Conservation (phyloP, 1,140 invertebrate genomes). For the Caerostris extrusa region DNA sequence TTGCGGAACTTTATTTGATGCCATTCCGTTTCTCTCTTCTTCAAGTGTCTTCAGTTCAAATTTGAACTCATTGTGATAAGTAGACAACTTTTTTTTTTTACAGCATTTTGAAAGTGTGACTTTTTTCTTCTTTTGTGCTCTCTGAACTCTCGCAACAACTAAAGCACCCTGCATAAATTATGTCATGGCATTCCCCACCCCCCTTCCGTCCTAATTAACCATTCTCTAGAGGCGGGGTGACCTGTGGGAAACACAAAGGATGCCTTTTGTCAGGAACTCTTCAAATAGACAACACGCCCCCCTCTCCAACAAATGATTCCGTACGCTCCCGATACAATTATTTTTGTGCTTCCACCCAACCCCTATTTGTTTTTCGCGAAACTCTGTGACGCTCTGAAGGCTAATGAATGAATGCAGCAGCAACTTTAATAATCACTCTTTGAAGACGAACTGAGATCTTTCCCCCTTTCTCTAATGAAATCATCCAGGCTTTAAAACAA, state of each 20-base stretch:
- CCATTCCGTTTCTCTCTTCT: too few relatives aligned
- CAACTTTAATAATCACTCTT: not conserved
- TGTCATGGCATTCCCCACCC: not conserved
- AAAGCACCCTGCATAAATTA: not conserved
- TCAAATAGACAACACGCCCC: not conserved
- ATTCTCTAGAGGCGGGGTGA: too few relatives aligned
- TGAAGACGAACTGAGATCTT: not conserved
- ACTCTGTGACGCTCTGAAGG: not conserved
- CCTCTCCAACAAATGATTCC: not conserved
- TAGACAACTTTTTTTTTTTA: too few relatives aligned
- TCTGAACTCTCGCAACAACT: not conserved
- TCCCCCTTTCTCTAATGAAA: not conserved
- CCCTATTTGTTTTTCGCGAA: not conserved
- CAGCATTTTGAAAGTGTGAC: too few relatives aligned
- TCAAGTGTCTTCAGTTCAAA: too few relatives aligned
- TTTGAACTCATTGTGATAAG: too few relatives aligned
- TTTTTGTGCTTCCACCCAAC: not conserved
- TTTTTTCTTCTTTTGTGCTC: too few relatives aligned
- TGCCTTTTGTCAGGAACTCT: not conserved
- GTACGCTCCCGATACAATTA: not conserved
- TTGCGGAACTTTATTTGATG: too few relatives aligned
- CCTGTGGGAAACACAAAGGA: not conserved
- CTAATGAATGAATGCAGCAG: not conserved
- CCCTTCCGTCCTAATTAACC: too few relatives aligned
- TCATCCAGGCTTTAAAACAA: not conserved